These are phyloP conservation scores for Molanna angustata DNA, from an alignment of 2,888 invertebrate species.

Conservation along the genomic window DNA sequence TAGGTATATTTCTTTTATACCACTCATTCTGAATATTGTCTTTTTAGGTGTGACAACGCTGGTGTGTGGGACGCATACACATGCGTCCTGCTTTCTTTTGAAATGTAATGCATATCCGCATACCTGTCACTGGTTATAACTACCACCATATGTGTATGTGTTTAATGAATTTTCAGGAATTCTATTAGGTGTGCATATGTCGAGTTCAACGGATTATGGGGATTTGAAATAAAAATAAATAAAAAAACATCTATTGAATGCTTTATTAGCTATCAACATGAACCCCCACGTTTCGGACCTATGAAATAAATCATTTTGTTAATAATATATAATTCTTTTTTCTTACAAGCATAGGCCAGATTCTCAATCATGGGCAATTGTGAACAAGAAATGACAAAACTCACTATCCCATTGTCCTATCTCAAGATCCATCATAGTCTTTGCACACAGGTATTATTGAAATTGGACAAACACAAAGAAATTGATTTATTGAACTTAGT, in stretches of 20 bases:
- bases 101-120: too few species aligned
- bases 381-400: background rate
- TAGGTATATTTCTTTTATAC: too few species aligned
- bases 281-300: conserved; percentile 31
- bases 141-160: background rate
- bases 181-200: background rate
- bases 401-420: conserved; percentile 1
- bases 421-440: conserved; percentile 1
- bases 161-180: background rate
- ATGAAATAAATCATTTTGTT: conserved; percentile 22
- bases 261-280: conserved; percentile 31
- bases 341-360: conserved; percentile 26
- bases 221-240: conserved; percentile 2
- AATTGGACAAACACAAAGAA: too few species aligned
- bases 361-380: background rate
- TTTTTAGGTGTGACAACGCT: too few species aligned
- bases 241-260: conserved; percentile 28
- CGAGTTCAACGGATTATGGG: background rate
- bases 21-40: too few species aligned
- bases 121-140: too few species aligned
- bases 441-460: conserved; percentile 12
- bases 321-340: conserved; percentile 14
- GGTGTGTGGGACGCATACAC: too few species aligned
- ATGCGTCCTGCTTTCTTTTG: too few species aligned
- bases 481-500: too few species aligned